Conservation (phyloP, 2,113 vertebrate species). For the Ammospiza caudacuta region DNA sequence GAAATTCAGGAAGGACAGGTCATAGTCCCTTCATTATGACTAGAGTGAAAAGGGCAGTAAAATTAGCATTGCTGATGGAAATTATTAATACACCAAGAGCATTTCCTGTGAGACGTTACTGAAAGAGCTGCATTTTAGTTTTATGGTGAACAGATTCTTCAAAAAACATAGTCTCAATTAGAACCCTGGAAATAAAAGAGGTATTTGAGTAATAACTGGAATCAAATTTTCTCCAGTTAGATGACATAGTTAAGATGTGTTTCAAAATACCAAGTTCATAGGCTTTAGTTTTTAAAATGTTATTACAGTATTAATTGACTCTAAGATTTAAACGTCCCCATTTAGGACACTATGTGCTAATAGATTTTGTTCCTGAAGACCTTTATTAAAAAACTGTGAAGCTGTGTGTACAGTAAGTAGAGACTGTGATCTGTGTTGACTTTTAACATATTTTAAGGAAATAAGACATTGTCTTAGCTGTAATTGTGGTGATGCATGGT, state of each 20-base stretch:
- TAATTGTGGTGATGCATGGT: background rate
- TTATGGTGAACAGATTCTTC: background rate
- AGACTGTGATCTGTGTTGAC: background rate
- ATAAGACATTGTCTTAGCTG: background rate
- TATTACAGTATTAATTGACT: background rate
- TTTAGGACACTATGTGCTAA: background rate
- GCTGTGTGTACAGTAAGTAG: background rate
- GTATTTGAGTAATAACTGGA: background rate
- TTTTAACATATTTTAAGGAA: background rate
- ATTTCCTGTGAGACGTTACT: background rate
- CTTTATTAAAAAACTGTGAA: background rate
- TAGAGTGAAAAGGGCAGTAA: background rate
- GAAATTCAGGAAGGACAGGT: background rate
- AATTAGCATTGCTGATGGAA: background rate
- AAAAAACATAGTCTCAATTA: background rate
- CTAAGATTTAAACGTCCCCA: background rate
- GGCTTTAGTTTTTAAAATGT: background rate
- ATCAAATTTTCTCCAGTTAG: background rate
- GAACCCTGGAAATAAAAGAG: background rate
- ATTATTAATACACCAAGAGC: background rate
- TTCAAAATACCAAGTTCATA: background rate
- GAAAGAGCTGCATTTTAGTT: background rate
- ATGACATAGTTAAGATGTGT: background rate
- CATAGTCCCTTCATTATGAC: background rate
- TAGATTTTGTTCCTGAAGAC: background rate